Percentiles rank a stretch among this genome's conserved stretches.
Evolutionary conservation across 1,140 invertebrate genomes (phyloP).

Genomic region (Pseudobourletiella spinata): DNA sequence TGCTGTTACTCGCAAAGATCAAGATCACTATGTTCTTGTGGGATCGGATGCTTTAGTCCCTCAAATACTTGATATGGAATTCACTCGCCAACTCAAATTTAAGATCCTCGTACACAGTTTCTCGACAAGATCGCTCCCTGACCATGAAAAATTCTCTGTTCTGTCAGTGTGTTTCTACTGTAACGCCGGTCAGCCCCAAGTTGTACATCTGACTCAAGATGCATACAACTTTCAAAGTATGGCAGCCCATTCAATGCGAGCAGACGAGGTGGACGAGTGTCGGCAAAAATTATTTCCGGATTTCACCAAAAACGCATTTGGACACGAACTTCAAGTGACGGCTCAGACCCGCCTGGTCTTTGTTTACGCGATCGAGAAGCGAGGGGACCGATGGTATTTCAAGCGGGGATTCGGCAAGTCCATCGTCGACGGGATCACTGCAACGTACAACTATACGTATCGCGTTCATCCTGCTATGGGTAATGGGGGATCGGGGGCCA

Average conservation of each 20-base stretch:
- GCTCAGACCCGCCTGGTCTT: neutral
- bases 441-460: conserved; percentile 8
- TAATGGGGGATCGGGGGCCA: neutral
- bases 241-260: neutral
- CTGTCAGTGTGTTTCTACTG: neutral
- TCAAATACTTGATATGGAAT: neutral
- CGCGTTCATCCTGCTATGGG: neutral
- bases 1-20: neutral
- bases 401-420: neutral
- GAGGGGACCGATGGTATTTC: neutral
- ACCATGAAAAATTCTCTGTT: neutral
- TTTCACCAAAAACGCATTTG: conserved; percentile 1
- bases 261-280: neutral
- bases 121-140: neutral
- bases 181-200: neutral
- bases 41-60: too few species aligned
- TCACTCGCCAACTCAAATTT: neutral
- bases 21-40: neutral
- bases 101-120: neutral
- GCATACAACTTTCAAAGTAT: neutral
- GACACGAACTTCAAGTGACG: conserved; percentile 1
- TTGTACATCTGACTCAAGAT: neutral
- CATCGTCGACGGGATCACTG: neutral
- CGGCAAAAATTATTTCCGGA: conserved; percentile 13
- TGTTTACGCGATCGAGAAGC: neutral